A percentile compares a stretch with the other conserved stretches of the same genome.
phyloP scores from a whole-genome alignment of 2,888 invertebrate species.

The Hirtodrosophila histrioides region DNA sequence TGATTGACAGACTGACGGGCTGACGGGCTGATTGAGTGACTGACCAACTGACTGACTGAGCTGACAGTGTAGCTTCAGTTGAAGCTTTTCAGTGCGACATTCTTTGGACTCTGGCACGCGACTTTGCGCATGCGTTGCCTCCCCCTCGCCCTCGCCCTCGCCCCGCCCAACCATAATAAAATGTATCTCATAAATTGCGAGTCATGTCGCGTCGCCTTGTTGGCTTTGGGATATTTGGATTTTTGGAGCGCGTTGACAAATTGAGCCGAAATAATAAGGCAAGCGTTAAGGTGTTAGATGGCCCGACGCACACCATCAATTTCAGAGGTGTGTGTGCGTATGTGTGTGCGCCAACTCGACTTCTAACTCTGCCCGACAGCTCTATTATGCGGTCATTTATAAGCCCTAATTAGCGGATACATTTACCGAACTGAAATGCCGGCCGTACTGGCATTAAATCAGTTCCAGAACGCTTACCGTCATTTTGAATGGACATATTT shows the following conservation, averaged over 20 bases:
- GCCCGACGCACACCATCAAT: conserved; percentile 33
- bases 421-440: conserved; percentile 1
- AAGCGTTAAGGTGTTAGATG: conserved; percentile 56
- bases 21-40: background rate
- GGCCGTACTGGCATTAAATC: background rate
- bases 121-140: conserved; percentile 41
- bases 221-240: conserved; percentile 17
- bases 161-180: background rate
- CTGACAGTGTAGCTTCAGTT: conserved; percentile 5
- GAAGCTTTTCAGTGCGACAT: too few species aligned
- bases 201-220: conserved; percentile 60
- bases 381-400: conserved; percentile 25
- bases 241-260: conserved; percentile 44
- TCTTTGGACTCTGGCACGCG: conserved; percentile 38
- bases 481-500: background rate
- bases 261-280: conserved; percentile 43
- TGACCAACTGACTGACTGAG: conserved; percentile 4
- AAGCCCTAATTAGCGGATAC: conserved; percentile 34
- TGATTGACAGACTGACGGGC: conserved; percentile 10
- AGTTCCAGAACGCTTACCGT: background rate
- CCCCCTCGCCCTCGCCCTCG: background rate
- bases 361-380: conserved; percentile 15
- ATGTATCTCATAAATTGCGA: conserved; percentile 45
- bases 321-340: conserved; percentile 5
- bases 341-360: conserved; percentile 7